Percentiles rank a stretch among this genome's conserved stretches.
Evolutionary conservation across 2,888 invertebrate genomes (phyloP).

Genomic region (Platycnemis pennipes): DNA sequence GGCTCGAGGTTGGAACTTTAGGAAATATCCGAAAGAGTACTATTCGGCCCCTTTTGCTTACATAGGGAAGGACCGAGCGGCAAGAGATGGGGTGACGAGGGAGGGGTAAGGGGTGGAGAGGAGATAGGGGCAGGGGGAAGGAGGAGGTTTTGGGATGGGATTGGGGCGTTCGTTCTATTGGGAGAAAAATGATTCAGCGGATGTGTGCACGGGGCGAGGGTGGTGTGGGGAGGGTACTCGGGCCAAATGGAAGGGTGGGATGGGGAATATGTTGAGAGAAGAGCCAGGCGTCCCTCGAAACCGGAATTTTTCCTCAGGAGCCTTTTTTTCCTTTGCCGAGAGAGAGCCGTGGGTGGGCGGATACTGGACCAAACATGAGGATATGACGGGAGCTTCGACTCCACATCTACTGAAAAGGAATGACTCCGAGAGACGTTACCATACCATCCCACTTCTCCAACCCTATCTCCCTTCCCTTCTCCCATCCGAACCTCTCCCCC

Average conservation of each 20-base stretch:
- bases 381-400: slow-evolving; percentile 61
- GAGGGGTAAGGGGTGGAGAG: not conserved
- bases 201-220: not conserved
- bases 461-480: not conserved
- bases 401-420: slow-evolving; percentile 61
- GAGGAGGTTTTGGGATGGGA: not conserved
- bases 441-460: not conserved
- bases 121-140: not conserved
- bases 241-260: not conserved
- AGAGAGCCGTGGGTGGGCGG: slow-evolving; percentile 54
- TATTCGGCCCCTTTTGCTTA: not conserved
- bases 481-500: not conserved
- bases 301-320: slow-evolving; percentile 54
- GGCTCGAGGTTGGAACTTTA: too few species aligned
- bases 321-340: slow-evolving; percentile 17
- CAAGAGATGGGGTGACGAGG: too few species aligned
- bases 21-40: too few species aligned
- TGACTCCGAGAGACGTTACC: slow-evolving; percentile 27
- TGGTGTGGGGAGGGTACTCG: not conserved
- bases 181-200: slow-evolving; percentile 20
- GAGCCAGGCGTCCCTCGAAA: slow-evolving; percentile 16
- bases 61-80: not conserved
- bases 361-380: slow-evolving; percentile 61
- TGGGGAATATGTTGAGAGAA: not conserved
- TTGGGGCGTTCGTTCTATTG: not conserved